Evolutionary conservation across 2,113 vertebrate species (phyloP).

Genomic region (Macquaria australasica): DNA sequence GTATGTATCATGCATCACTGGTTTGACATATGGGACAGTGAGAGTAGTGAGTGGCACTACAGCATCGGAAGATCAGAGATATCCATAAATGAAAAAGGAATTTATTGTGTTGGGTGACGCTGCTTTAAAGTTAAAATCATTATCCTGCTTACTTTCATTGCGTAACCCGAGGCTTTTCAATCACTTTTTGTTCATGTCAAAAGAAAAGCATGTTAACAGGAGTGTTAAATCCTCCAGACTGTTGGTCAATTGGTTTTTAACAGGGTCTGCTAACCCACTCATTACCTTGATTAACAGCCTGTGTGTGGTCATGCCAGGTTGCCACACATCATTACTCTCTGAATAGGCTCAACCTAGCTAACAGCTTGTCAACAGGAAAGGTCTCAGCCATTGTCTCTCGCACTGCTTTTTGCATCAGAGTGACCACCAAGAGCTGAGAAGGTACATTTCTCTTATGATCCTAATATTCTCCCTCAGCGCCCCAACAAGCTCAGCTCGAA

Average conservation of each 20-base stretch:
- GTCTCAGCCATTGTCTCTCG: constrained; percentile 58
- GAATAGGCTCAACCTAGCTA: constrained; percentile 57
- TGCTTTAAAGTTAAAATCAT: neutral
- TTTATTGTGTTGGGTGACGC: neutral
- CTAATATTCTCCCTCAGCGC: constrained; percentile 24
- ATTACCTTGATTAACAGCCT: constrained; percentile 74
- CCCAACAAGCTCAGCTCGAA: constrained; percentile 1
- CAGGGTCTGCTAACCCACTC: constrained; percentile 49
- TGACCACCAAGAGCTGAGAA: constrained; percentile 39
- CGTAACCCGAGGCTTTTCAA: neutral
- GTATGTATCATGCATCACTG: constrained; percentile 37
- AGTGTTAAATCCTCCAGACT: constrained; percentile 51
- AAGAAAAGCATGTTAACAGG: constrained; percentile 30
- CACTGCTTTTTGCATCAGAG: constrained; percentile 56
- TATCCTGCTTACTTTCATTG: neutral
- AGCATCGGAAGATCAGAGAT: neutral
- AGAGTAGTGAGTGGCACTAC: constrained; percentile 38
- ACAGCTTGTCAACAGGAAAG: constrained; percentile 74
- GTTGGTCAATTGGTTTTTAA: constrained; percentile 48
- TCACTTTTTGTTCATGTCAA: constrained; percentile 23
- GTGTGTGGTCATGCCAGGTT: constrained; percentile 59
- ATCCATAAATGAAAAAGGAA: neutral
- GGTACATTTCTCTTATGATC: constrained; percentile 40
- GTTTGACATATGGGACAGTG: constrained; percentile 25
- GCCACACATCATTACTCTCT: constrained; percentile 69